Percentiles rank a stretch among this genome's conserved stretches.
phyloP scores from a whole-genome alignment of 2,113 vertebrate species.

The Cairina moschata region DNA sequence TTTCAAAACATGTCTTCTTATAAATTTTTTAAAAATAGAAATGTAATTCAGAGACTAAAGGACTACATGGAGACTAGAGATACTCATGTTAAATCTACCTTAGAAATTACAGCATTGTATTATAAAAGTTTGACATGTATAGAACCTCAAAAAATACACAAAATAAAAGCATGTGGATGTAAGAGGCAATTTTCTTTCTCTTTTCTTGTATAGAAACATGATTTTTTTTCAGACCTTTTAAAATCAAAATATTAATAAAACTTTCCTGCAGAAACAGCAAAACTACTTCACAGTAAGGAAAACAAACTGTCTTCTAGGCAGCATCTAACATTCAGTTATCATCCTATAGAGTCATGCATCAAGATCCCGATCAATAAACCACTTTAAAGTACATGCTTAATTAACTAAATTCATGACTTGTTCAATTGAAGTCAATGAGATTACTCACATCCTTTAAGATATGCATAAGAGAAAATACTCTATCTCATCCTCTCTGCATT shows the following conservation, averaged over 20 bases:
- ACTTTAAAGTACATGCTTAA: slow-evolving; percentile 10
- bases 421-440: not conserved
- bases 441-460: not conserved
- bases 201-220: not conserved
- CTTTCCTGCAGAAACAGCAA: not conserved
- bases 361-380: slow-evolving; percentile 24
- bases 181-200: not conserved
- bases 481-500: not conserved
- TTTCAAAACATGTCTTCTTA: not conserved
- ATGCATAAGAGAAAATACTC: not conserved
- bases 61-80: not conserved
- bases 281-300: not conserved
- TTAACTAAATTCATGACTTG: slow-evolving; percentile 14
- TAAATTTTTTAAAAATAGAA: not conserved
- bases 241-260: not conserved
- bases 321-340: not conserved
- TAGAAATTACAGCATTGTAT: not conserved
- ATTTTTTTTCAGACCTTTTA: not conserved
- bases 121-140: not conserved
- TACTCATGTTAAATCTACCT: not conserved
- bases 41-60: not conserved
- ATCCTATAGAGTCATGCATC: not conserved
- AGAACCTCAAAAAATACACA: not conserved
- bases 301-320: not conserved
- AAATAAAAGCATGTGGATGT: not conserved